These are phyloP conservation scores for Pedicia rivosa DNA, from an alignment of 2,888 invertebrate genomes.

Conservation along the genomic window DNA sequence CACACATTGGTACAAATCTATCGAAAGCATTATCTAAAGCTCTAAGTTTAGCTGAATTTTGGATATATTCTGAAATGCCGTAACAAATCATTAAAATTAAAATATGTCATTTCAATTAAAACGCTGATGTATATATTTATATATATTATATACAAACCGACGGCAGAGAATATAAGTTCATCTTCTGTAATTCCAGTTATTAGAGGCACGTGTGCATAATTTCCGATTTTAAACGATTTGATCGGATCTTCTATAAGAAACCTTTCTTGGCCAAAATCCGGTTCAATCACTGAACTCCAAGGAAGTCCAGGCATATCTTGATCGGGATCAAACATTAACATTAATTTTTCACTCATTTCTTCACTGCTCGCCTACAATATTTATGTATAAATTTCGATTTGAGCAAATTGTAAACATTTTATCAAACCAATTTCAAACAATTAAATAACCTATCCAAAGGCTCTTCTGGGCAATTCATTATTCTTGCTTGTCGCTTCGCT, in stretches of 20 bases:
- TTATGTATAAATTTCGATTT: too few species aligned
- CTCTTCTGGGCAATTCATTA: constrained; percentile 38
- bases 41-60: constrained; percentile 35
- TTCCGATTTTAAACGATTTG: constrained; percentile 37
- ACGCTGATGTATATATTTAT: too few species aligned
- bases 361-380: not conserved
- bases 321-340: not conserved
- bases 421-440: constrained; percentile 2
- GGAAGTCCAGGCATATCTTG: constrained; percentile 24
- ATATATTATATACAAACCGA: too few species aligned
- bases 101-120: too few species aligned
- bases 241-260: constrained; percentile 46
- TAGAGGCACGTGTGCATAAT: constrained; percentile 44
- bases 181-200: constrained; percentile 48
- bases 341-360: not conserved
- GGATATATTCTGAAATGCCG: constrained; percentile 30
- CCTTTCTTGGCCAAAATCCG: constrained; percentile 46
- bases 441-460: constrained; percentile 9
- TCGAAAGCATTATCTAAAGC: constrained; percentile 44
- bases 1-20: constrained; percentile 44
- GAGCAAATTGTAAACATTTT: too few species aligned
- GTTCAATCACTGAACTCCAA: constrained; percentile 50
- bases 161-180: constrained; percentile 46
- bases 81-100: too few species aligned
- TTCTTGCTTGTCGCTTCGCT: constrained; percentile 43